Percentiles rank a stretch among this genome's conserved stretches.
phyloP scores from a whole-genome alignment of 2,113 vertebrate species.

The Heloderma charlesbogerti region DNA sequence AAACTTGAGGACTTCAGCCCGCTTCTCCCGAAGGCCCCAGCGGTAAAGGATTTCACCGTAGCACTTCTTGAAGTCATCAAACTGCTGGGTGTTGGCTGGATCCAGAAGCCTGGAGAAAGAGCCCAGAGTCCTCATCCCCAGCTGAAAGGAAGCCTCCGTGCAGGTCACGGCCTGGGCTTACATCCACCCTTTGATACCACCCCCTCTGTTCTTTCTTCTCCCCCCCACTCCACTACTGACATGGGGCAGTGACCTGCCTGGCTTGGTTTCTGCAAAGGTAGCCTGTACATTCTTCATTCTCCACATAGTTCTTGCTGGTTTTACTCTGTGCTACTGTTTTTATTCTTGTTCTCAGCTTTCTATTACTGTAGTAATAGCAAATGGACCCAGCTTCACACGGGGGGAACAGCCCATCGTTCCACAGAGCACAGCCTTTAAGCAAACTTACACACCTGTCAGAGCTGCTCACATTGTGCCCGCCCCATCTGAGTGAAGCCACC shows the following conservation, averaged over 20 bases:
- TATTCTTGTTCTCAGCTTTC: neutral
- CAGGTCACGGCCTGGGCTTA: rapidly evolving
- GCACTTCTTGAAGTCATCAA: constrained; percentile 97
- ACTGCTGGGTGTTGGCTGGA: constrained; percentile 92
- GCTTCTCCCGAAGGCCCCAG: constrained; percentile 94
- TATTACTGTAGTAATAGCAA: neutral
- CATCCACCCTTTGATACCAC: too few species aligned
- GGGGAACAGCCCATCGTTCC: too few species aligned
- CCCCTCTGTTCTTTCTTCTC: neutral
- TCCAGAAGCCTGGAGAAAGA: constrained; percentile 88
- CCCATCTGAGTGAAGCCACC: too few species aligned
- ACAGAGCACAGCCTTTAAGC: too few species aligned
- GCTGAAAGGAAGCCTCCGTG: neutral
- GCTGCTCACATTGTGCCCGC: too few species aligned
- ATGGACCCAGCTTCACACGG: too few species aligned
- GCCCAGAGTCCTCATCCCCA: neutral
- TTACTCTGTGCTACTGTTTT: neutral
- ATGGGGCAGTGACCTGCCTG: neutral
- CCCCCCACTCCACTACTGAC: neutral
- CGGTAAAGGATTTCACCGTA: constrained; percentile 97
- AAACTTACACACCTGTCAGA: too few species aligned
- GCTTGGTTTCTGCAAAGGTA: neutral
- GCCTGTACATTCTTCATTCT: neutral
- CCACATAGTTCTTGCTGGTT: neutral
- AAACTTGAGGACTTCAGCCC: constrained; percentile 96